Percentiles rank a stretch among this genome's conserved stretches.
These are phyloP conservation scores for Acyrthosiphon pisum DNA, from an alignment of 1,140 invertebrate species.

Conservation along the genomic window DNA sequence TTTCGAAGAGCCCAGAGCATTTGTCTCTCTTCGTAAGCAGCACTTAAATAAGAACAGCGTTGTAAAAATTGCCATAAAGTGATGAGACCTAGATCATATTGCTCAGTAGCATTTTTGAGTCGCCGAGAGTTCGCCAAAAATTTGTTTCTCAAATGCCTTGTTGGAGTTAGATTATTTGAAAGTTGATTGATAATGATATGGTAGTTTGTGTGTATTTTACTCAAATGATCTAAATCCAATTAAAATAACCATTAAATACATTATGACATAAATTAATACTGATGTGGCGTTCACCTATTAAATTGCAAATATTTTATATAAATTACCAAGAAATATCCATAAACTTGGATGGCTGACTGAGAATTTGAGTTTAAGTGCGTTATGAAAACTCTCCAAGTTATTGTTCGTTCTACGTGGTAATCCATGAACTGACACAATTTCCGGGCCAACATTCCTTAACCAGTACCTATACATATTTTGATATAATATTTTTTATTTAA, in stretches of 20 bases:
- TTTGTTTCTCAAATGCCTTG: not conserved
- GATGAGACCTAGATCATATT: not conserved
- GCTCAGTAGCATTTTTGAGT: constrained; percentile 9
- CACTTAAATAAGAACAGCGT: not conserved
- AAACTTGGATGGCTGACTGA: not conserved
- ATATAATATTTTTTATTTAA: too few species aligned
- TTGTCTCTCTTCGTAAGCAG: not conserved
- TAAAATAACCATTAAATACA: too few species aligned
- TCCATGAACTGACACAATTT: not conserved
- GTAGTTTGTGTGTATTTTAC: not conserved
- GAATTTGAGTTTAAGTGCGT: not conserved
- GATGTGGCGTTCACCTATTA: too few species aligned
- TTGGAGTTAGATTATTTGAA: not conserved
- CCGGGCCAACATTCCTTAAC: not conserved
- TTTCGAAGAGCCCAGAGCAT: constrained; percentile 1
- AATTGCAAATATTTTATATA: too few species aligned
- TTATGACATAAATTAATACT: too few species aligned
- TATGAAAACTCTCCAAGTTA: not conserved
- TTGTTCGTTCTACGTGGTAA: not conserved
- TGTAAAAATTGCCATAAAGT: not conserved
- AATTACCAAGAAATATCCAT: constrained; percentile 25
- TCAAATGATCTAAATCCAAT: constrained; percentile 16
- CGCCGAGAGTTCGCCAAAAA: not conserved
- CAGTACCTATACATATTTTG: not conserved
- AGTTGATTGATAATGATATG: not conserved